These are phyloP conservation scores for Anarrhichthys ocellatus DNA, from an alignment of 2,113 vertebrate genomes.

Conservation along the genomic window DNA sequence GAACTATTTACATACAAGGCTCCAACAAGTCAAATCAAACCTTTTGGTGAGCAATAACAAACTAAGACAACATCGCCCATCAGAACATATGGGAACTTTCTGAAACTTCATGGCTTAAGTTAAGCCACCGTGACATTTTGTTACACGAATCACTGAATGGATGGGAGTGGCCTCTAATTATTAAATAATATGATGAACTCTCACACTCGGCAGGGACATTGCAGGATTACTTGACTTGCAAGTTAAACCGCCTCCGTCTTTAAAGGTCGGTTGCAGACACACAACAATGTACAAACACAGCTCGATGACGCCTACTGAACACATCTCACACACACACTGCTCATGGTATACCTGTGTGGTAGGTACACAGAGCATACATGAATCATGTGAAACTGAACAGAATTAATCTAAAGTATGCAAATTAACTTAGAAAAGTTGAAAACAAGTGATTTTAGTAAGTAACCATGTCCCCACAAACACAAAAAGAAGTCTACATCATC, in stretches of 20 bases:
- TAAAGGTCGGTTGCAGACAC: slow-evolving; percentile 44
- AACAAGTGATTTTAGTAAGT: slow-evolving; percentile 45
- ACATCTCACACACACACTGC: slow-evolving; percentile 7
- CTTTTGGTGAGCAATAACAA: slow-evolving; percentile 51
- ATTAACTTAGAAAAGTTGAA: slow-evolving; percentile 1
- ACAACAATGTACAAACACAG: slow-evolving; percentile 36
- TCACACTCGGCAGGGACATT: slow-evolving; percentile 18
- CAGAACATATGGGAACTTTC: slow-evolving; percentile 32
- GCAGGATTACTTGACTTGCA: slow-evolving; percentile 17
- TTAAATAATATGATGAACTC: slow-evolving; percentile 27
- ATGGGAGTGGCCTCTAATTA: slow-evolving; percentile 28
- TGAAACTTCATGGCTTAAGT: slow-evolving; percentile 14
- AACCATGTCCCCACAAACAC: slow-evolving; percentile 45
- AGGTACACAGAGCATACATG: slow-evolving; percentile 28
- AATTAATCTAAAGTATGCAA: slow-evolving; percentile 27
- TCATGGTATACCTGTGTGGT: slow-evolving; percentile 21
- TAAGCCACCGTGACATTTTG: slow-evolving; percentile 45
- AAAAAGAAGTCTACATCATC: slow-evolving; percentile 24
- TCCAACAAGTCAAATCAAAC: slow-evolving; percentile 60
- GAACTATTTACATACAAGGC: slow-evolving; percentile 79
- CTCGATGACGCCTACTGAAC: slow-evolving; percentile 13
- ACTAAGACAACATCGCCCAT: slow-evolving; percentile 35
- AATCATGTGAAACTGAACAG: slow-evolving; percentile 13
- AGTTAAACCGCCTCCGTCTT: slow-evolving; percentile 20
- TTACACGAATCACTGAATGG: slow-evolving; percentile 44